phyloP scores from a whole-genome alignment of 2,797 vertebrate genomes.

The Sebastes goodei region DNA sequence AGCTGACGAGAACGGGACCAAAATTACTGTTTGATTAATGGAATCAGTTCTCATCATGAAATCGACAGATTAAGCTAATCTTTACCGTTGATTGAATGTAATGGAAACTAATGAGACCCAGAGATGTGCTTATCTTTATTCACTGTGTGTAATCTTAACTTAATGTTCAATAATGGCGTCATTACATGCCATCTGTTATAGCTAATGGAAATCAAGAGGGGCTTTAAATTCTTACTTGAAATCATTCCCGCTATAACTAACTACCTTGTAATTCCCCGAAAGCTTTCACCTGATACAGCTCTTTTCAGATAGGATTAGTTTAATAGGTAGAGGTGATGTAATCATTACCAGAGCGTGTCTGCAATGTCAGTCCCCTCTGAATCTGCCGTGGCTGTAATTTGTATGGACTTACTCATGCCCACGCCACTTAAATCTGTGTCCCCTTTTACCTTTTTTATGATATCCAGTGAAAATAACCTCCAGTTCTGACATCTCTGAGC shows the following conservation, averaged over 20 bases:
- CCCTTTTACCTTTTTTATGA: slow-evolving; percentile 12
- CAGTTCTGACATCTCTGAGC: slow-evolving; percentile 24
- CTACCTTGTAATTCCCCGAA: slow-evolving; percentile 17
- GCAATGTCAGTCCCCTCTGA: slow-evolving; percentile 8
- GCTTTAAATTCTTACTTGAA: slow-evolving; percentile 18
- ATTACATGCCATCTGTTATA: slow-evolving; percentile 64
- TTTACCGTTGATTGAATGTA: slow-evolving; percentile 47
- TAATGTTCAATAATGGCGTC: slow-evolving; percentile 61
- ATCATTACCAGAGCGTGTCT: slow-evolving; percentile 27
- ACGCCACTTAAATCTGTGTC: not conserved
- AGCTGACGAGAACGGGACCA: slow-evolving; percentile 19
- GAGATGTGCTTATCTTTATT: slow-evolving; percentile 48
- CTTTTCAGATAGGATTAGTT: slow-evolving; percentile 6
- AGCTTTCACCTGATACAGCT: slow-evolving; percentile 15
- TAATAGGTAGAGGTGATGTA: slow-evolving; percentile 38
- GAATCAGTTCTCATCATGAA: slow-evolving; percentile 28
- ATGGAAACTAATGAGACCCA: slow-evolving; percentile 58
- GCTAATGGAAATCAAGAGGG: slow-evolving; percentile 40
- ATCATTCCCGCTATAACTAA: slow-evolving; percentile 23
- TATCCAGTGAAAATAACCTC: slow-evolving; percentile 24
- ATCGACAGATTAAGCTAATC: slow-evolving; percentile 46
- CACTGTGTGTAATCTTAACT: slow-evolving; percentile 20
- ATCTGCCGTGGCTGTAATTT: slow-evolving; percentile 2
- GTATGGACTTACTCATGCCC: not conserved
- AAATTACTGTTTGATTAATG: slow-evolving; percentile 48